Evolutionary conservation across 2,797 vertebrate species (phyloP).

Genomic region (Gobionotothen gibberifrons): DNA sequence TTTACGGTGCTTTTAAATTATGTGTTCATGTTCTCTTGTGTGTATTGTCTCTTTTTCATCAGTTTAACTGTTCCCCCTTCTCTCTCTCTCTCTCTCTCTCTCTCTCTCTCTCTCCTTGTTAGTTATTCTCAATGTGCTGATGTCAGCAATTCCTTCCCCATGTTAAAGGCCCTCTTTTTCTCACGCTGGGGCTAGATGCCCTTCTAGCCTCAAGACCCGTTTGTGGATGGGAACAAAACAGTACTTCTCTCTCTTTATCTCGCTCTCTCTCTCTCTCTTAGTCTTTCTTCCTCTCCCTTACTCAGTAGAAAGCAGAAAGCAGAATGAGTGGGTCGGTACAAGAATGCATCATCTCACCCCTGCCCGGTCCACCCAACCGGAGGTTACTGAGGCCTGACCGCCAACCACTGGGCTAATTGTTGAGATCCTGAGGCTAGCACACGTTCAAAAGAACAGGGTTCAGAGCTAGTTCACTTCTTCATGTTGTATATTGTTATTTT

Average conservation of each 20-base stretch:
- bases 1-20: constrained; percentile 11
- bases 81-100: background rate
- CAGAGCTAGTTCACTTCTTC: constrained; percentile 5
- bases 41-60: constrained; percentile 4
- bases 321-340: constrained; percentile 52
- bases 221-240: constrained; percentile 65
- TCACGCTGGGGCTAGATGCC: constrained; percentile 57
- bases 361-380: constrained; percentile 42
- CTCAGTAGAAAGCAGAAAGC: constrained; percentile 45
- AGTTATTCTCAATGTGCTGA: constrained; percentile 49
- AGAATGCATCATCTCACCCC: constrained; percentile 57
- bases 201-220: constrained; percentile 52
- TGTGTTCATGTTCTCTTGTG: background rate
- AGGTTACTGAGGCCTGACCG: constrained; percentile 47
- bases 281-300: constrained; percentile 12
- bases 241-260: constrained; percentile 38
- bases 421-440: background rate
- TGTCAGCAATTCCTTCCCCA: constrained; percentile 51
- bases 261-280: background rate
- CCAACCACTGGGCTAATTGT: constrained; percentile 44
- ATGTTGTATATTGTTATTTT: background rate
- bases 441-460: background rate
- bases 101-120: constrained; percentile 5
- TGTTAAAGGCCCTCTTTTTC: constrained; percentile 73
- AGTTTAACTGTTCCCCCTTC: constrained; percentile 10